phyloP scores from a whole-genome alignment of 2,113 vertebrate species.

The Elephantulus edwardii region DNA sequence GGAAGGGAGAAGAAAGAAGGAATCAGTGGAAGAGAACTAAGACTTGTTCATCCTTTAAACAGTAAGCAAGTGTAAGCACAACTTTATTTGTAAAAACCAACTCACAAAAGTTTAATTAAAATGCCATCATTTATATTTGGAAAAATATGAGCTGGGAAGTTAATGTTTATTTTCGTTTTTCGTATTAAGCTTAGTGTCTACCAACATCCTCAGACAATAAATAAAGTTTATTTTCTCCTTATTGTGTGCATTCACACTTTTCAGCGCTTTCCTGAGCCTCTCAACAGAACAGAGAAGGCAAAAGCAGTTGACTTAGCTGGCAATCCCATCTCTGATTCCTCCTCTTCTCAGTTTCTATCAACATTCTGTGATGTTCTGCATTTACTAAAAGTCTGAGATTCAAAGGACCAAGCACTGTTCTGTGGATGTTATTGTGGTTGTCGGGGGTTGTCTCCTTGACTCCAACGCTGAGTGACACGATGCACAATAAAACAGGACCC shows the following conservation, averaged over 20 bases:
- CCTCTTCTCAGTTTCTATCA: fast-evolving
- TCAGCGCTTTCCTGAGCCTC: neutral
- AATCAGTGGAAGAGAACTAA: neutral
- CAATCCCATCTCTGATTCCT: neutral
- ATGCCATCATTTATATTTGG: neutral
- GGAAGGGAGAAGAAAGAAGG: neutral
- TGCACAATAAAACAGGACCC: too few species aligned
- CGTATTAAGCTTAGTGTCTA: neutral
- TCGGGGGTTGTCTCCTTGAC: too few species aligned
- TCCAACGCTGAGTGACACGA: too few species aligned
- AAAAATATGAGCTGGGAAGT: slow-evolving; percentile 2
- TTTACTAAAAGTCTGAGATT: neutral
- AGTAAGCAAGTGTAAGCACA: neutral
- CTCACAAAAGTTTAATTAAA: neutral
- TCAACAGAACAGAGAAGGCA: neutral
- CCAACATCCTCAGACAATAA: neutral
- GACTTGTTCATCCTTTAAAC: neutral
- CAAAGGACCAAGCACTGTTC: neutral
- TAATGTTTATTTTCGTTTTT: neutral
- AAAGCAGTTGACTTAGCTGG: too few species aligned
- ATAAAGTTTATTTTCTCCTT: neutral
- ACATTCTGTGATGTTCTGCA: neutral
- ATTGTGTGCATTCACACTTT: neutral
- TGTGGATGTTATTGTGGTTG: too few species aligned
- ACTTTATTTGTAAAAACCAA: neutral